These are phyloP conservation scores for Drosophila suboccidentalis DNA, from an alignment of 2,888 invertebrate species.

Conservation along the genomic window DNA sequence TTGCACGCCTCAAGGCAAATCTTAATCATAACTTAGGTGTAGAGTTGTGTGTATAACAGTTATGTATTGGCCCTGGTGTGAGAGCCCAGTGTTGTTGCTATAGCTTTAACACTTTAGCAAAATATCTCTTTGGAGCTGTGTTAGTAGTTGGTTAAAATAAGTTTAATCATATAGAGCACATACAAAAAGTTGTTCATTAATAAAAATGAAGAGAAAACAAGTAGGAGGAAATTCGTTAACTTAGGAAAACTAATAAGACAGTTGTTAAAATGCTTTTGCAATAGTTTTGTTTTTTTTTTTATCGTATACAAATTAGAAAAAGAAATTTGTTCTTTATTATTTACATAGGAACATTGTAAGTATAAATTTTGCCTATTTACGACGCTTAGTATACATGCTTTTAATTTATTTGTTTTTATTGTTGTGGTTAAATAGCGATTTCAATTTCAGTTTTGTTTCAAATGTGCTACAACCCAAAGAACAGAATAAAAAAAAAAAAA, in stretches of 20 bases:
- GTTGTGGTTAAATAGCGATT: constrained; percentile 48
- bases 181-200: constrained; percentile 52
- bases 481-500: constrained; percentile 29
- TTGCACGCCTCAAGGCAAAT: constrained; percentile 20
- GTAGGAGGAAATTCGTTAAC: constrained; percentile 32
- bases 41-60: constrained; percentile 45
- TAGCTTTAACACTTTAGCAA: constrained; percentile 33
- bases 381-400: constrained; percentile 67
- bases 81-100: constrained; percentile 25
- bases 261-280: constrained; percentile 48
- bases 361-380: constrained; percentile 44
- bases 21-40: constrained; percentile 54
- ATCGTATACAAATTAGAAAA: constrained; percentile 29
- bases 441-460: constrained; percentile 31
- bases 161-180: constrained; percentile 58
- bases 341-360: constrained; percentile 55
- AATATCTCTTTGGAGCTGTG: constrained; percentile 53
- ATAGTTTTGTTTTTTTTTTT: not conserved
- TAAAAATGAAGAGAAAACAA: constrained; percentile 43
- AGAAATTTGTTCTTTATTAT: constrained; percentile 44
- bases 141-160: constrained; percentile 70
- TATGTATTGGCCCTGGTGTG: constrained; percentile 22
- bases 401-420: constrained; percentile 26
- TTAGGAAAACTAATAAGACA: constrained; percentile 57
- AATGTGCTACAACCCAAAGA: constrained; percentile 65